Percentiles rank a stretch among this genome's conserved stretches.
phyloP scores from a whole-genome alignment of 2,797 vertebrate genomes.

The Sparidentex hasta region DNA sequence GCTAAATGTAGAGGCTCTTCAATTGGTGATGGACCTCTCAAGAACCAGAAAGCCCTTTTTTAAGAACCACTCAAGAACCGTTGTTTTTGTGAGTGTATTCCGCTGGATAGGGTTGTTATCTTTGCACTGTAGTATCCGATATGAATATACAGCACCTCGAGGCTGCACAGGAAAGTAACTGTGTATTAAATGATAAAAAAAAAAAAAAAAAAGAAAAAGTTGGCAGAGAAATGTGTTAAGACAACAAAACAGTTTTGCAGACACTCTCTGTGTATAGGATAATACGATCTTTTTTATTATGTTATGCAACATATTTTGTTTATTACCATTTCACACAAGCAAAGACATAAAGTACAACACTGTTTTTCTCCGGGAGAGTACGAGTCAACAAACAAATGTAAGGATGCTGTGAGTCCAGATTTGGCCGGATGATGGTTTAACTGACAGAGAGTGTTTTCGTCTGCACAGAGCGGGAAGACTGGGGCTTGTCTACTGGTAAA shows the following conservation, averaged over 20 bases:
- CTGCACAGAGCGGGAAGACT: conserved; percentile 19
- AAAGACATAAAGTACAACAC: background rate
- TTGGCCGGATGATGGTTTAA: conserved; percentile 28
- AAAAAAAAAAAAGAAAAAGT: too few species aligned
- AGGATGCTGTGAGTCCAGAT: conserved; percentile 21
- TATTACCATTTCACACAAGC: background rate
- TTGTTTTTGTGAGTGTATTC: too few species aligned
- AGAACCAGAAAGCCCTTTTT: too few species aligned
- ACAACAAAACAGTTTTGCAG: conserved; percentile 21
- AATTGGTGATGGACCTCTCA: too few species aligned
- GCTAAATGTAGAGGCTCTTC: too few species aligned
- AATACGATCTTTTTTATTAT: background rate
- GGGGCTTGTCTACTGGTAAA: conserved; percentile 49
- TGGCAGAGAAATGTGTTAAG: conserved; percentile 5
- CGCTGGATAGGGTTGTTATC: too few species aligned
- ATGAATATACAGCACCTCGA: background rate
- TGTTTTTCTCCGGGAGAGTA: background rate
- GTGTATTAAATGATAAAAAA: background rate
- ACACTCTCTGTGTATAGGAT: background rate
- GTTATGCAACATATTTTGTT: background rate
- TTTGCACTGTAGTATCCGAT: background rate
- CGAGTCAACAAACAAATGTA: conserved; percentile 7
- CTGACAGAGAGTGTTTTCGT: background rate
- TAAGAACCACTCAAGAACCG: too few species aligned
- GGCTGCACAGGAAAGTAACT: background rate